Percentiles rank a stretch among this genome's conserved stretches.
phyloP scores from a whole-genome alignment of 2,888 invertebrate genomes.

The Phasia obesa region DNA sequence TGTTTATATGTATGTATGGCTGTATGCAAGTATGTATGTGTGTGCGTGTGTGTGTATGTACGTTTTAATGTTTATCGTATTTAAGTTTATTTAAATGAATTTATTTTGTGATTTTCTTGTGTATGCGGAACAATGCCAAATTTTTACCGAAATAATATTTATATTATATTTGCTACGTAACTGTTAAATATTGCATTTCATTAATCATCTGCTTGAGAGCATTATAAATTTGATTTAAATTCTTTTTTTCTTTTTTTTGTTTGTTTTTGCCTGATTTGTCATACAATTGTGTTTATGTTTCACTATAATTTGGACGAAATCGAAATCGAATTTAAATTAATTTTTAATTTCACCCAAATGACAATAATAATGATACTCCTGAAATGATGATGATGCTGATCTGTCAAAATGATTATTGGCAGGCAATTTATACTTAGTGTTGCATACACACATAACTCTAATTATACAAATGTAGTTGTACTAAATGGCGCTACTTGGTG shows the following conservation, averaged over 20 bases:
- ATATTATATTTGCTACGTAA: slow-evolving; percentile 62
- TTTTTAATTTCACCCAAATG: slow-evolving; percentile 39
- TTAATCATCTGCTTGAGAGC: slow-evolving; percentile 55
- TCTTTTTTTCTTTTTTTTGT: background rate
- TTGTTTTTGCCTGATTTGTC: slow-evolving; percentile 47
- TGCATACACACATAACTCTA: background rate
- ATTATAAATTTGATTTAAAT: slow-evolving; percentile 33
- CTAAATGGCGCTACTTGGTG: slow-evolving; percentile 57
- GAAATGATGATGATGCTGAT: slow-evolving; percentile 22
- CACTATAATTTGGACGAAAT: slow-evolving; percentile 42
- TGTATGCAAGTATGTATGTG: background rate
- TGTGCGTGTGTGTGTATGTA: background rate
- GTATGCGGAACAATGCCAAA: slow-evolving; percentile 69
- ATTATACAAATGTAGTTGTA: slow-evolving; percentile 16
- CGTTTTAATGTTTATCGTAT: slow-evolving; percentile 24
- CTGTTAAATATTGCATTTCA: slow-evolving; percentile 63
- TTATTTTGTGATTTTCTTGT: slow-evolving; percentile 39
- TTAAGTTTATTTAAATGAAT: slow-evolving; percentile 43
- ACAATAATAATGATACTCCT: slow-evolving; percentile 26
- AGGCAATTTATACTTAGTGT: slow-evolving; percentile 27
- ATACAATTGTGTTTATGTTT: slow-evolving; percentile 65
- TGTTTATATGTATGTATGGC: background rate
- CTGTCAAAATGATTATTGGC: slow-evolving; percentile 42
- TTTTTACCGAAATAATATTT: slow-evolving; percentile 64
- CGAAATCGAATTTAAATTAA: slow-evolving; percentile 38